phyloP scores from a whole-genome alignment of 92 coral and sea anemone genomes.

The Galaxea fascicularis region DNA sequence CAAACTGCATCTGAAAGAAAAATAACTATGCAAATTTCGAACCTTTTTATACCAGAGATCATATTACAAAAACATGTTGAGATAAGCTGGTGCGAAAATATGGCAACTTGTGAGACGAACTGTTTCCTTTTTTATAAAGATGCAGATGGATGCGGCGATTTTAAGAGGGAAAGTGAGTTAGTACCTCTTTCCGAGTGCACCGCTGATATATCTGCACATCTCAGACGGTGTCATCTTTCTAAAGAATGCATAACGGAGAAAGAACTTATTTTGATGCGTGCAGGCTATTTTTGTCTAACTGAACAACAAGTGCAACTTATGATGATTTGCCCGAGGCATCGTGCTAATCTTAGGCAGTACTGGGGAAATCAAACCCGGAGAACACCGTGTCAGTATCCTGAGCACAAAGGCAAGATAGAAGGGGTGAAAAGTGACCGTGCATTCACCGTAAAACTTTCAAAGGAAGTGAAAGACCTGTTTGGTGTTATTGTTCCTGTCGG shows the following conservation, averaged over 20 bases:
- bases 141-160: slow-evolving; percentile 42
- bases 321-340: slow-evolving; percentile 63
- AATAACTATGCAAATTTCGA: too few species aligned
- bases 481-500: slow-evolving; percentile 58
- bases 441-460: too few species aligned
- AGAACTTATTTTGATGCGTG: slow-evolving; percentile 48
- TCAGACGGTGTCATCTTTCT: slow-evolving; percentile 64
- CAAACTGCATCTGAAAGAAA: too few species aligned
- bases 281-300: slow-evolving; percentile 32
- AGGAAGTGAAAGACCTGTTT: slow-evolving; percentile 30
- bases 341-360: slow-evolving; percentile 61
- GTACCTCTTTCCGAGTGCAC: slow-evolving; percentile 46
- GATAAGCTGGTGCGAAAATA: slow-evolving; percentile 5
- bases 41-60: too few species aligned
- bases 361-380: slow-evolving; percentile 47
- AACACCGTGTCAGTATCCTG: slow-evolving; percentile 11
- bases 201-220: slow-evolving; percentile 52
- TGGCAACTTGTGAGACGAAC: neutral
- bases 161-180: slow-evolving; percentile 21
- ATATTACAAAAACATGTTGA: neutral
- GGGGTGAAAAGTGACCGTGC: too few species aligned
- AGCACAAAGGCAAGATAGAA: slow-evolving; percentile 58
- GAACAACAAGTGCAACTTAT: slow-evolving; percentile 30
- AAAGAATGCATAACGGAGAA: slow-evolving; percentile 44
- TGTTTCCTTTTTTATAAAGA: slow-evolving; percentile 33